Evolutionary conservation across 2,113 vertebrate genomes (phyloP).

Genomic region (Meleagris gallopavo): DNA sequence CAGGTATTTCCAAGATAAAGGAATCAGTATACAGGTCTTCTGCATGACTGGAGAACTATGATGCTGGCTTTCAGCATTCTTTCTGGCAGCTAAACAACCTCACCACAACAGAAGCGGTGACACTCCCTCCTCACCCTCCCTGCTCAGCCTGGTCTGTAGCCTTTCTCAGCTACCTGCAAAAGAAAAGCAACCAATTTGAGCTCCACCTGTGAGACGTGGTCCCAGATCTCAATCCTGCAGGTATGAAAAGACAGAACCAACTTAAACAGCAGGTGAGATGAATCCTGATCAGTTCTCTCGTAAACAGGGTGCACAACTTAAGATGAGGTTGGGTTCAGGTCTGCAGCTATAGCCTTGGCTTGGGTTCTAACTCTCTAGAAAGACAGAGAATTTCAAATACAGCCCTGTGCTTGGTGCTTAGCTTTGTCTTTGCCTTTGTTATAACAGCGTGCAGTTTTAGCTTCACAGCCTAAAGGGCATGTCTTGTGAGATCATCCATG

Average conservation of each 20-base stretch:
- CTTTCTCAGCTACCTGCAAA: not conserved
- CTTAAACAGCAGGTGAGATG: not conserved
- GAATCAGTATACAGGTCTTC: not conserved
- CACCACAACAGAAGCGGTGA: not conserved
- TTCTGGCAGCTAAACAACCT: not conserved
- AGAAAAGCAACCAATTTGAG: not conserved
- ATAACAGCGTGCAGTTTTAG: not conserved
- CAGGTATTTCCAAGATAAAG: not conserved
- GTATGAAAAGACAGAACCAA: not conserved
- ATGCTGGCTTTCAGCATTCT: not conserved
- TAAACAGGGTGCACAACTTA: accelerated
- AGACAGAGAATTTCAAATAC: not conserved
- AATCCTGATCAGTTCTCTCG: not conserved
- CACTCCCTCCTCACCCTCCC: accelerated
- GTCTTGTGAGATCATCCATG: not conserved
- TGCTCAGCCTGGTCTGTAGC: not conserved
- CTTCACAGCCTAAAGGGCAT: not conserved
- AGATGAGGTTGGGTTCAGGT: not conserved
- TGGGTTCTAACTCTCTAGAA: not conserved
- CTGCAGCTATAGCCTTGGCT: not conserved
- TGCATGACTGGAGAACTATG: not conserved
- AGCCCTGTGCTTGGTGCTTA: not conserved
- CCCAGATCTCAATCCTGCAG: not conserved
- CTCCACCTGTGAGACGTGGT: not conserved
- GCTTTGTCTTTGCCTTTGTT: not conserved